Evolutionary conservation across 2,888 invertebrate genomes (phyloP).

Genomic region (Metopia argyrocephala): DNA sequence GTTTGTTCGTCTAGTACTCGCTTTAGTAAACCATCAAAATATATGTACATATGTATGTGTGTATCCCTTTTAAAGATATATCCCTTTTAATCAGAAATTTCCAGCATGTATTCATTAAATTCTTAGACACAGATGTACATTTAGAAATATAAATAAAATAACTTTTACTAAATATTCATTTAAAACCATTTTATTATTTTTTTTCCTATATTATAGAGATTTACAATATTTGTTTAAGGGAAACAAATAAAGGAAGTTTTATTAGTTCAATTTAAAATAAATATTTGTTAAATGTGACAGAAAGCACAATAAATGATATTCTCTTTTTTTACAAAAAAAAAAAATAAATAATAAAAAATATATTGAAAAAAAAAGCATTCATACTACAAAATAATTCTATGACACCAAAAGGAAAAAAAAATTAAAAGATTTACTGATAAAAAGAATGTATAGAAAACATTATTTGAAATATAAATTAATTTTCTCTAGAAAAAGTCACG

Average conservation of each 20-base stretch:
- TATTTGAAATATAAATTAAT: slow-evolving; percentile 46
- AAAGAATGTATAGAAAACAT: slow-evolving; percentile 33
- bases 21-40: no score
- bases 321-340: slow-evolving; percentile 10
- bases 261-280: slow-evolving; percentile 44
- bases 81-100: slow-evolving; percentile 32
- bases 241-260: slow-evolving; percentile 21
- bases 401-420: not conserved
- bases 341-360: slow-evolving; percentile 11
- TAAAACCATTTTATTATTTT: not conserved
- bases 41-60: no score
- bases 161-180: slow-evolving; percentile 18
- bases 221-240: not conserved
- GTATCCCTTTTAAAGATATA: no score
- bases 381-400: not conserved
- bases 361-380: not conserved
- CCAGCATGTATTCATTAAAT: slow-evolving; percentile 31
- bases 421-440: slow-evolving; percentile 18
- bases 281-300: slow-evolving; percentile 55
- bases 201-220: not conserved
- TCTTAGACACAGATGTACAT: not conserved
- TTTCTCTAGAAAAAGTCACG: slow-evolving; percentile 60
- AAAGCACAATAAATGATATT: not conserved
- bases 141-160: not conserved
- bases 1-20: no score